A percentile compares a stretch with the other conserved stretches of the same genome.
phyloP scores from a whole-genome alignment of 2,113 vertebrate genomes.

The Haplotaxodon microlepis region DNA sequence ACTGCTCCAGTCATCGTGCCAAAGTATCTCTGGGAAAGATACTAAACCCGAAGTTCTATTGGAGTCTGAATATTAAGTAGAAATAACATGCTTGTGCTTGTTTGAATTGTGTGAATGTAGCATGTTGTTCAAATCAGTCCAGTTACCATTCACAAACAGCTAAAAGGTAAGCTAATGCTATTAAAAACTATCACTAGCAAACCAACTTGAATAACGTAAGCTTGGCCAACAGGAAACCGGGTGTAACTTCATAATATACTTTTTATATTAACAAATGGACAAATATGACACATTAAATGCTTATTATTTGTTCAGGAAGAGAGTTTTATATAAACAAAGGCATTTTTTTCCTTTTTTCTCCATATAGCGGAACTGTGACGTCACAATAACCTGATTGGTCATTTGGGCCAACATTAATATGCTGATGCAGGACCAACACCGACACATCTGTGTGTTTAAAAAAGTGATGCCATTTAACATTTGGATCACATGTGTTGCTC shows the following conservation, averaged over 20 bases:
- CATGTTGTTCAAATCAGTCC: neutral
- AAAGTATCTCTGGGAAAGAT: neutral
- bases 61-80: neutral
- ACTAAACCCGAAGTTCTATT: neutral
- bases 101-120: neutral
- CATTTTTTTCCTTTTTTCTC: neutral
- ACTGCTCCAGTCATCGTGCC: neutral
- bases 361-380: neutral
- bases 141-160: neutral
- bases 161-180: neutral
- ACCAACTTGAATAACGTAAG: neutral
- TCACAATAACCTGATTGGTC: neutral
- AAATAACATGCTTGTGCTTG: neutral
- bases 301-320: neutral
- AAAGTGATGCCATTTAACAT: neutral
- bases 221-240: neutral
- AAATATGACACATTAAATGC: neutral
- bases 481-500: neutral
- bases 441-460: neutral
- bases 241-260: neutral
- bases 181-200: neutral
- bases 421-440: neutral
- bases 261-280: neutral
- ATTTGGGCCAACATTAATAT: neutral
- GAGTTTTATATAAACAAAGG: neutral